Percentiles rank a stretch among this genome's conserved stretches.
These are phyloP conservation scores for Australoheros scitulus DNA, from an alignment of 2,113 vertebrate species.

Conservation along the genomic window DNA sequence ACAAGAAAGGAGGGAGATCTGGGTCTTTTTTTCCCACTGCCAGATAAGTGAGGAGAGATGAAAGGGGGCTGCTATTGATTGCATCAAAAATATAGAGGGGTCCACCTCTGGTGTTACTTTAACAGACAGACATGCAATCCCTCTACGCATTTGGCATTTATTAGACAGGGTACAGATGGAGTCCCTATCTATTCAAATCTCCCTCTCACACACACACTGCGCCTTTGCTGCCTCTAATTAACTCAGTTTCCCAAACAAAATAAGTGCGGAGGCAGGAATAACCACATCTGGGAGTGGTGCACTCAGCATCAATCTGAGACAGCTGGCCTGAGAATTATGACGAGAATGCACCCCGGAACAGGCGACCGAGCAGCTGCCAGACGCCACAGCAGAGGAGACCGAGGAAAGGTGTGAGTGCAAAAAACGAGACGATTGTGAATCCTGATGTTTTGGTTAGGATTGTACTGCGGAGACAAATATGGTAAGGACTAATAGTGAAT, in stretches of 20 bases:
- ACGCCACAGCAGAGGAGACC: not conserved
- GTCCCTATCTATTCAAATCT: not conserved
- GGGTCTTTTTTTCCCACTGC: not conserved
- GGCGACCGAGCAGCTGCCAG: slow-evolving; percentile 47
- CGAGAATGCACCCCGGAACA: not conserved
- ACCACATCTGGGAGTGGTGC: slow-evolving; percentile 53
- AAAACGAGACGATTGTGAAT: not conserved
- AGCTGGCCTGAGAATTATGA: slow-evolving; percentile 33
- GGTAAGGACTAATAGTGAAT: no score
- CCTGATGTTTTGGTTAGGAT: not conserved
- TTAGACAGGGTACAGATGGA: slow-evolving; percentile 39
- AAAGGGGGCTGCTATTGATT: slow-evolving; percentile 49
- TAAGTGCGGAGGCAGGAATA: slow-evolving; percentile 34
- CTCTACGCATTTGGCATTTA: slow-evolving; percentile 12
- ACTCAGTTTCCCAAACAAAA: slow-evolving; percentile 57
- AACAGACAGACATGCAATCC: slow-evolving; percentile 27
- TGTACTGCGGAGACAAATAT: not conserved
- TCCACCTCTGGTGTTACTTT: slow-evolving; percentile 31
- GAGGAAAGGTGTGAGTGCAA: not conserved
- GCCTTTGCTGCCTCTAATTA: slow-evolving; percentile 54
- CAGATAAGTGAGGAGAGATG: slow-evolving; percentile 52
- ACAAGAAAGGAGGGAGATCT: slow-evolving; percentile 14
- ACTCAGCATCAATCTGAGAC: slow-evolving; percentile 43
- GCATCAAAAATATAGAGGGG: slow-evolving; percentile 27
- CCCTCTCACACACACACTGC: not conserved